Conservation (phyloP, 2,888 invertebrate species). For the Sarcophaga rosellei region DNA sequence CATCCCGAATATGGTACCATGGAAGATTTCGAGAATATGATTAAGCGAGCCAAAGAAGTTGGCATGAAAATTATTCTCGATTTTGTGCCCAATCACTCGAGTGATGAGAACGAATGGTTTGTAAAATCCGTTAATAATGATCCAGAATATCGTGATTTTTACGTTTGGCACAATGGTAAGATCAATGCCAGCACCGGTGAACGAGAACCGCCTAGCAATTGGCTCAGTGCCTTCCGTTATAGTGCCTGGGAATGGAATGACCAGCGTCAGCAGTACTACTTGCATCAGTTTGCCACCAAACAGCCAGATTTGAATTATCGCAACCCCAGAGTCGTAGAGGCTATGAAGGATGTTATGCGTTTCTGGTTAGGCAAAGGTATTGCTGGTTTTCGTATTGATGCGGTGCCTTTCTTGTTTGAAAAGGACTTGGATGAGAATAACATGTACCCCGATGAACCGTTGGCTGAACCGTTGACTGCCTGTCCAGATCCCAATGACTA, state of each 20-base stretch:
- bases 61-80: conserved; percentile 82
- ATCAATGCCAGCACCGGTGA: conserved; percentile 77
- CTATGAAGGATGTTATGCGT: conserved; percentile 85
- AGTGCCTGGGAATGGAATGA: conserved; percentile 86
- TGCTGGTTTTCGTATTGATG: conserved; percentile 89
- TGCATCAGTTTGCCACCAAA: conserved; percentile 84
- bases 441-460: conserved; percentile 82
- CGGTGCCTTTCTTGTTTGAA: conserved; percentile 82
- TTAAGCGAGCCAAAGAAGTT: conserved; percentile 83
- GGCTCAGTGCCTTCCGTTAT: conserved; percentile 83
- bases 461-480: conserved; percentile 78
- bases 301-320: conserved; percentile 87
- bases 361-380: conserved; percentile 91
- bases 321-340: conserved; percentile 81
- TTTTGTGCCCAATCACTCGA: conserved; percentile 84
- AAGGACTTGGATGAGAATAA: conserved; percentile 75
- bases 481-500: conserved; percentile 82
- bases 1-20: conserved; percentile 88
- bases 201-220: conserved; percentile 82
- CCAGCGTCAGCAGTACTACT: conserved; percentile 84
- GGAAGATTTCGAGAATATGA: conserved; percentile 86
- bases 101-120: conserved; percentile 93
- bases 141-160: conserved; percentile 87
- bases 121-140: conserved; percentile 84
- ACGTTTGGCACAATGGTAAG: conserved; percentile 86